These are phyloP conservation scores for Sclerodermus sp. DNA, from an alignment of 2,888 invertebrate genomes.

Conservation along the genomic window DNA sequence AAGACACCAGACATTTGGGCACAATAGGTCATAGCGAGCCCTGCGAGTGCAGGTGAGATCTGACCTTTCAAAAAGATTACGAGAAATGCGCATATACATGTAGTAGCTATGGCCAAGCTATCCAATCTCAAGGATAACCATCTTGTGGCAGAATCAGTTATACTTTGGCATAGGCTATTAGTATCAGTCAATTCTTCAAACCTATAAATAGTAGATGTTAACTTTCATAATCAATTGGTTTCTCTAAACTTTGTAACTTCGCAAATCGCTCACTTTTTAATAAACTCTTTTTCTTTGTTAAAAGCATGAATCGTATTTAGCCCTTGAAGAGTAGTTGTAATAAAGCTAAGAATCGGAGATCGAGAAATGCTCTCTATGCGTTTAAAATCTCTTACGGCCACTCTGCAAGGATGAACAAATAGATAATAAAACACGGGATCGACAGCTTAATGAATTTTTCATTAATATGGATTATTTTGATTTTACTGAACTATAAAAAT, in stretches of 20 bases:
- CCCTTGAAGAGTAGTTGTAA: conserved; percentile 64
- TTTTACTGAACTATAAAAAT: not conserved
- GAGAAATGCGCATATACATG: conserved; percentile 58
- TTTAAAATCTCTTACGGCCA: conserved; percentile 60
- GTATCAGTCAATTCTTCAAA: conserved; percentile 59
- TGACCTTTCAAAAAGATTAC: conserved; percentile 58
- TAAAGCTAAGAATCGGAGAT: conserved; percentile 64
- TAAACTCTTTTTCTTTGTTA: conserved; percentile 61
- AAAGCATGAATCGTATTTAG: conserved; percentile 66
- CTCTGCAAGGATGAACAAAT: conserved; percentile 39
- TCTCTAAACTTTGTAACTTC: not conserved
- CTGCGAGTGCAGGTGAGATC: conserved; percentile 62
- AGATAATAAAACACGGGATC: too few species aligned
- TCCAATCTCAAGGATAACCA: conserved; percentile 47
- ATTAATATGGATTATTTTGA: not conserved
- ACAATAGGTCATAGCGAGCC: conserved; percentile 65
- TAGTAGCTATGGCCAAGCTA: conserved; percentile 51
- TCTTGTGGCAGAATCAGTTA: conserved; percentile 60
- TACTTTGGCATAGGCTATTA: conserved; percentile 58
- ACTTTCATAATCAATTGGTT: not conserved
- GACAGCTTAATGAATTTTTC: not conserved
- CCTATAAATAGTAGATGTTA: conserved; percentile 39
- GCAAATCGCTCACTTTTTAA: conserved; percentile 48
- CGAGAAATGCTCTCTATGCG: conserved; percentile 62
- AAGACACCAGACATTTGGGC: conserved; percentile 64